Evolutionary conservation across 2,113 vertebrate genomes (phyloP), one percentile per base, ranked within the genome.

Genomic region (Vidua macroura): DNA sequence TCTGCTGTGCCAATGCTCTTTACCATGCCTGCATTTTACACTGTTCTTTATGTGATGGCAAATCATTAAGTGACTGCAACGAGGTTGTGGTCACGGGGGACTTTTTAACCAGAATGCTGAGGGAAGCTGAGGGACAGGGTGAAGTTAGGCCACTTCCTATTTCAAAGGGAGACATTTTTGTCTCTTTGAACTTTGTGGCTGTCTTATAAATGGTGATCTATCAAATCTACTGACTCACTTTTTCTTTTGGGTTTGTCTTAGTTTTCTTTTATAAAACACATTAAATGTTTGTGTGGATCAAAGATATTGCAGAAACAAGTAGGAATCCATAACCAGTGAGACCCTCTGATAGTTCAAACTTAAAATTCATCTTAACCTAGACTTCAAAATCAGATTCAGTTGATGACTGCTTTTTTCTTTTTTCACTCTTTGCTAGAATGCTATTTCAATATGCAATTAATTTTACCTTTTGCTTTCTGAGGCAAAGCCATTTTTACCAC

Each of bases 41-140:
- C 30, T 28, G 37, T 37, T 86, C 56, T 75, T 78, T 44, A 33
- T 41, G 39, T 39, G 51, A 88, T 63, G 22, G 23, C 43, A 83
- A 88, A 74, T 73, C 43, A 35, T 17, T 14, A 21, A 76, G 37
- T 14, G 48, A 59, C 35, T 67, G 21, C 49, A 74, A 7, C 0
- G 0, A 86, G 48, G 58, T 30, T 74, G 2, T 27, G 64, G 24
- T 64, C 1, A 0, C 2, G 35, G 25, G 10, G 3, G 9, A n/a
- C 14, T 66, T 87, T 87, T 86, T 81, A 88, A 86, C 6, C 23
- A 63, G 27, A 33, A 72, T 70, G 14, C 12, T 89, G 69, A 81
- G 30, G 13, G 55, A 89, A 30, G 28, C 4, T 86, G 67, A 70
- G 86, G 43, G 27, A 66, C 23, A 46, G 41, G 41, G 37, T 73